Percentiles rank a stretch among this genome's conserved stretches.
These are phyloP conservation scores for Philaethria dido DNA, from an alignment of 2,888 invertebrate species.

Conservation along the genomic window DNA sequence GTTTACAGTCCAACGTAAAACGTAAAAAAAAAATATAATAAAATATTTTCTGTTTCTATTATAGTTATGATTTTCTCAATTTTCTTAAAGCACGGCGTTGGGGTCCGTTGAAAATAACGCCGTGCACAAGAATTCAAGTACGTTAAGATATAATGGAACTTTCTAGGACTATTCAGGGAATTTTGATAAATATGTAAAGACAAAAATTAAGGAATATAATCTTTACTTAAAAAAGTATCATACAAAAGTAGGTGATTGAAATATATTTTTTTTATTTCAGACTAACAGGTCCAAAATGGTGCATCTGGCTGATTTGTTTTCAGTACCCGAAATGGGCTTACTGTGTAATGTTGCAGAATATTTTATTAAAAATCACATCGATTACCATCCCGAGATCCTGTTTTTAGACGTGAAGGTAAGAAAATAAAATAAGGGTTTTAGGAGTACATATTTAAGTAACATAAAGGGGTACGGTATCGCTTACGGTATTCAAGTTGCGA, in stretches of 20 bases:
- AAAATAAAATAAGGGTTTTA: background rate
- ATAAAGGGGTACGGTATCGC: background rate
- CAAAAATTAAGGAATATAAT: too few species aligned
- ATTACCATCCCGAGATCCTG: slow-evolving; percentile 97
- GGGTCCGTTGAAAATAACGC: too few species aligned
- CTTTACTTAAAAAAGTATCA: too few species aligned
- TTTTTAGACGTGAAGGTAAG: slow-evolving; percentile 96
- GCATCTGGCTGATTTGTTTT: slow-evolving; percentile 97
- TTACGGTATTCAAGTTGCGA: background rate
- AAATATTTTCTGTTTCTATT: too few species aligned
- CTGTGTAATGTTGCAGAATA: slow-evolving; percentile 97
- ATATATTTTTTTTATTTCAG: slow-evolving; percentile 59
- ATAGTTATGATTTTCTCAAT: too few species aligned
- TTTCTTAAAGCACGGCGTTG: too few species aligned
- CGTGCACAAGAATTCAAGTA: too few species aligned
- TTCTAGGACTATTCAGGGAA: too few species aligned
- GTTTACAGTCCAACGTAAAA: too few species aligned
- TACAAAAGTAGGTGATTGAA: background rate
- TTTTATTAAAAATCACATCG: slow-evolving; percentile 94
- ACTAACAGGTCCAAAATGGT: slow-evolving; percentile 90
- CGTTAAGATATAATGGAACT: too few species aligned
- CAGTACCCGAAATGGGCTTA: slow-evolving; percentile 97
- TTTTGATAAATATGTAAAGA: too few species aligned
- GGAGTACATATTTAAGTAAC: slow-evolving; percentile 8
- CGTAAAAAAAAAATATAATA: too few species aligned